Base-by-base conservation (phyloP, 2,888 invertebrate species). In the Meloe dianella region DNA sequence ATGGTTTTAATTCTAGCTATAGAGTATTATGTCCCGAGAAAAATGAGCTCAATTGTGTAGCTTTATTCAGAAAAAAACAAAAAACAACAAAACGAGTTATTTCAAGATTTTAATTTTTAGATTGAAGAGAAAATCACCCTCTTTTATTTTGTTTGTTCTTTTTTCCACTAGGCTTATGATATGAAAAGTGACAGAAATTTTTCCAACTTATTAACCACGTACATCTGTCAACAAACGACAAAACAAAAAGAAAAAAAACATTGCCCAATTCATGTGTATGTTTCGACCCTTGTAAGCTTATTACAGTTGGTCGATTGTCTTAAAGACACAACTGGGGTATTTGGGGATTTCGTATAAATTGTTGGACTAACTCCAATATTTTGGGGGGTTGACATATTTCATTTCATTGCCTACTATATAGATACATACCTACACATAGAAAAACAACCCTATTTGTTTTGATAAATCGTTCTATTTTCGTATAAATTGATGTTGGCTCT, bases 171-270 rank as follows among this genome's bases (percentile, higher is more conserved):
- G n/a, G 12, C 68, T 69, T 67, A 38, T 70, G 71, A 71, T 68
- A 59, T 69, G 78, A 80, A 79, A 81, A 80, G 80, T 80, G 81
- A 81, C 82, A 81, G 78, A 75, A 78, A 75, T 81, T 82, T 47
- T 82, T 82, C 80, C 80, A 76, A 79, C 77, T 79, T 81, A 83
- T 83, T 82, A 82, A 82, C 81, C 82, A 81, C 82, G 81, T 82
- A 82, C 82, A 82, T 82, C 81, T 82, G 82, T 83, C 82, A 81
- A 81, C 81, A 75, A 41, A 41, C 17, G 41, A 41, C 41, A 81
- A 82, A 80, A 79, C 20, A 47, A 47, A 47, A 12, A n/a, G 17
- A 12, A 79, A 47, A 47, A 47, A 47, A 12, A n/a, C 41, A 12
- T 77, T 79, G 77, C 79, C 77, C 78, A 80, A 81, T 81, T 79